Base-by-base conservation (phyloP, 2,797 vertebrate species). In the Nyctibius grandis region DNA sequence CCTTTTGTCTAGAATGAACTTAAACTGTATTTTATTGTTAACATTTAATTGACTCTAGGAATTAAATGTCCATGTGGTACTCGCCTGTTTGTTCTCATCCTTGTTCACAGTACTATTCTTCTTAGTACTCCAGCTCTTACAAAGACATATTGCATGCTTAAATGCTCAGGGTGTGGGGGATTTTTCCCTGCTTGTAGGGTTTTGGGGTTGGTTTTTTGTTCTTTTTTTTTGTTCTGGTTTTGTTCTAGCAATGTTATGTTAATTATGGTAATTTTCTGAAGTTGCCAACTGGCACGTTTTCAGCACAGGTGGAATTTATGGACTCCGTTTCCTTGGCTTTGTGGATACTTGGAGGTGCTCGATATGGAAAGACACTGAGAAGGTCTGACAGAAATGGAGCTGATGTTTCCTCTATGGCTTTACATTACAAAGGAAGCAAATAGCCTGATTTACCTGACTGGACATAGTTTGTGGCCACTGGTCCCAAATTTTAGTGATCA, bases 21-120 rank as follows among this genome's bases (percentile, higher is more conserved):
- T 67, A 20, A 76, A 7, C 74, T 85, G n/a, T 57, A 61, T 85
- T 93, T 96, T 85, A 93, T 96, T 93, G 91, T 95, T 94, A 89
- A 47, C 77, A 68, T 96, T 95, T 96, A 96, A 94, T 95, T 95
- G 91, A 57, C 94, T 96, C 80, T 11, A 60, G 82, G 95, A 96
- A 93, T 95, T 91, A 96, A 95, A 87, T 64, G 50, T 54, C 91
- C 74, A 2, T 59, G 86, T 82, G 67, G 56, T 82, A 13, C 76
- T 83, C 60, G 48, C 74, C 83, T 77, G 85, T 65, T 87, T 87
- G 59, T 82, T 94, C 84, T 74, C 67, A 22, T 91, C 74, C 74
- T 74, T 51, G 33, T 63, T 25, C 12, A 13, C 33, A 33, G 54
- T 12, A 9, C 34, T 69, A 3, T 76, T 93, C 63, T 60, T 72